Percentiles rank a stretch among this genome's conserved stretches.
Evolutionary conservation across 2,888 invertebrate genomes (phyloP).

Genomic region (Lepidochitona cinerea): DNA sequence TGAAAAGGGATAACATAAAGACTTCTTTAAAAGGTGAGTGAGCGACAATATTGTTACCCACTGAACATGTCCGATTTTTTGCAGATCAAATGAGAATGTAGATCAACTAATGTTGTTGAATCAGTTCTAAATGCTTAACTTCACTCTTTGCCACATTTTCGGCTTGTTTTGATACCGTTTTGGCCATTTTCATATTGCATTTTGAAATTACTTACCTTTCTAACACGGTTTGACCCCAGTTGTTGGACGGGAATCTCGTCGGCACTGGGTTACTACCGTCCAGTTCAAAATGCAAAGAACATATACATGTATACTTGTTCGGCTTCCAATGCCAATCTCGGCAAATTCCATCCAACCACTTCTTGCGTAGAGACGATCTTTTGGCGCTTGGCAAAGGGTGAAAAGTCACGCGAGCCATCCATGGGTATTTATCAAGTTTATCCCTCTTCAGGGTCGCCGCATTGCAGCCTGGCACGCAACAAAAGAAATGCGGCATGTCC

Average conservation of each 20-base stretch:
- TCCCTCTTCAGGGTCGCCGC: background rate
- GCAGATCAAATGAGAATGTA: too few species aligned
- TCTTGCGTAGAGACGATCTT: background rate
- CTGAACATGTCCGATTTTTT: too few species aligned
- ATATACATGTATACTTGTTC: conserved; percentile 12
- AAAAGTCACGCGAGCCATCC: background rate
- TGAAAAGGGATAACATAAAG: too few species aligned
- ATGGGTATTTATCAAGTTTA: background rate
- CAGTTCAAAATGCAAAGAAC: conserved; percentile 11
- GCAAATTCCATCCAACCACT: conserved; percentile 1
- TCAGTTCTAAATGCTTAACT: too few species aligned
- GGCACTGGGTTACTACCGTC: background rate
- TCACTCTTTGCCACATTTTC: too few species aligned
- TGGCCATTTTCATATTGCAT: too few species aligned
- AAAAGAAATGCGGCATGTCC: background rate
- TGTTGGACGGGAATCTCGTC: background rate
- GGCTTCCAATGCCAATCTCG: conserved; percentile 3
- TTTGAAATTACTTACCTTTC: too few species aligned
- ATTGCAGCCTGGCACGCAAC: background rate
- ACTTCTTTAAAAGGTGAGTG: too few species aligned
- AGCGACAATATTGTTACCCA: too few species aligned
- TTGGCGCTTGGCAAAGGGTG: background rate
- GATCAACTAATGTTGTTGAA: too few species aligned
- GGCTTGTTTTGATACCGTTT: too few species aligned
- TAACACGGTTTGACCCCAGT: too few species aligned